These are phyloP conservation scores for Nomada hirtipes DNA, from an alignment of 2,888 invertebrate genomes.

Conservation along the genomic window DNA sequence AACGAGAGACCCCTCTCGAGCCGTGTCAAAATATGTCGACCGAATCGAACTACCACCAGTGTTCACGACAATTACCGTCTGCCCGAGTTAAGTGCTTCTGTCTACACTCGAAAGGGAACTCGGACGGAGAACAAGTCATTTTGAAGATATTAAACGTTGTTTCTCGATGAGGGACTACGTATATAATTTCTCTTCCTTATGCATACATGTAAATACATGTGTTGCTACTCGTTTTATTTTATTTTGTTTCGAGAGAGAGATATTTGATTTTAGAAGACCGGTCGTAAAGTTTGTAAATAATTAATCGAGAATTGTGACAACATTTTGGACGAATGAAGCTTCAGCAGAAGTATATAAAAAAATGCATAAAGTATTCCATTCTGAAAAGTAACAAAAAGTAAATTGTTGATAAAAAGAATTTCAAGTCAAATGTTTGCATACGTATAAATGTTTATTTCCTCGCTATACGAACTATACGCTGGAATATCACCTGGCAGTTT, in stretches of 20 bases:
- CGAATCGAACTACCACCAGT: constrained; percentile 41
- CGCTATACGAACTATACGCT: neutral
- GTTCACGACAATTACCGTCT: constrained; percentile 56
- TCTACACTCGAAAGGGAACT: constrained; percentile 36
- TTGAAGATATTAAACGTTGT: constrained; percentile 6
- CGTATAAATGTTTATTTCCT: no score
- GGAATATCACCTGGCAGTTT: constrained; percentile 30
- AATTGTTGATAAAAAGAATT: no score
- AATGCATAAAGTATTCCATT: no score
- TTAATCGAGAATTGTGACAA: no score
- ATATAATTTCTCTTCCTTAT: constrained; percentile 18
- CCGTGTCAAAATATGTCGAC: constrained; percentile 72
- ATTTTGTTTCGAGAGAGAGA: no score
- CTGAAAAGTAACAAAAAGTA: no score
- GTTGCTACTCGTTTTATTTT: no score
- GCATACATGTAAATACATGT: neutral
- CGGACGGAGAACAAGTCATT: constrained; percentile 19
- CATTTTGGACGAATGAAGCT: no score
- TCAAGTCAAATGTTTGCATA: no score
- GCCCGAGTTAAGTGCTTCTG: constrained; percentile 54
- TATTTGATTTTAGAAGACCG: no score
- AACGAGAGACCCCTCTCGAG: constrained; percentile 49
- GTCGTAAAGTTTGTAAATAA: no score
- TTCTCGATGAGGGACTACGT: constrained; percentile 1
- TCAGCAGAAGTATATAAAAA: no score